Base-by-base conservation (phyloP, 2,113 vertebrate genomes). In the Dicentrarchus labrax region DNA sequence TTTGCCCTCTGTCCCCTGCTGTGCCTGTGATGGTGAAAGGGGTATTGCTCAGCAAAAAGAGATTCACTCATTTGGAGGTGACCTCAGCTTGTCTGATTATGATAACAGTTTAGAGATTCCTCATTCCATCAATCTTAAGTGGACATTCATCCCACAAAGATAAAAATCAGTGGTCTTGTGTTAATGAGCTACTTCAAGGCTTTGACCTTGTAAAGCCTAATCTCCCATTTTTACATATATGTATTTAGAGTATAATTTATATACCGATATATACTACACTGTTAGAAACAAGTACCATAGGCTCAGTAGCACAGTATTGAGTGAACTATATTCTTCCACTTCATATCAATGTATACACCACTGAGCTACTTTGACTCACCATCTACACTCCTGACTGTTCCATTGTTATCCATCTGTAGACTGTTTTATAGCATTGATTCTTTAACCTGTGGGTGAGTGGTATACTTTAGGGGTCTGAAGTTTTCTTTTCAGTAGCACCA, bases 61-160 rank as follows among this genome's bases (percentile, higher is more conserved):
- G 54, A 83, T 66, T 83, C 51, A 30, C 17, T 59, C 4, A 2
- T 74, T 15, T 7, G 43, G 73, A 77, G 88, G 87, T 88, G 90
- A 92, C 91, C 88, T 83, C 72, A 41, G 65, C 76, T 66, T 64
- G 51, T 80, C 74, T 76, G 68, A 56, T 51, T 76, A 15, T 77
- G 71, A 84, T 88, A 70, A 82, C 72, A 81, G 64, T 83, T 80
- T 16, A 54, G 36, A 82, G 60, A 67, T 77, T 62, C 19, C 38
- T 45, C 22, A 0, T 50, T 64, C 45, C 79, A 51, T 87, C 71
- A 62, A 62, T 76, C 74, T 79, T 53, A 16, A 59, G 2, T 13
- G 30, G 74, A 56, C 73, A 41, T 62, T 85, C 51, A 54, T 60
- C 76, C 22, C n/a, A 53, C 39, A 62, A 13, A 41, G 69, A 77